These are phyloP conservation scores for Phrynocephalus forsythii DNA, from an alignment of 2,797 vertebrate species.

Conservation along the genomic window DNA sequence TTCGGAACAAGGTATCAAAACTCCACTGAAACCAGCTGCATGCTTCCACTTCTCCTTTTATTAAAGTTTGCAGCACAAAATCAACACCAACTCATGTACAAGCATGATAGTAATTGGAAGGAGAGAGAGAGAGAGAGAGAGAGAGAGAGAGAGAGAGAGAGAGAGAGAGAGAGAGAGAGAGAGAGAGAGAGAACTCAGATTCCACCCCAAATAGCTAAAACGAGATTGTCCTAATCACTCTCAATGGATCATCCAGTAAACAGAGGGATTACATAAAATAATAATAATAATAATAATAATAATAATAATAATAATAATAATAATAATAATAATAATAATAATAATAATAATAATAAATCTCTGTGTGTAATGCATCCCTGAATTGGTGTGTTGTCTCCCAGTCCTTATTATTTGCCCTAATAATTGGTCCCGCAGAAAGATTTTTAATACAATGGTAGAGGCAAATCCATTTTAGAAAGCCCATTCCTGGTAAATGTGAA, in stretches of 20 bases:
- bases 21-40: background rate
- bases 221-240: too few relatives aligned
- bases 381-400: background rate
- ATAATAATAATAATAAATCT: too few relatives aligned
- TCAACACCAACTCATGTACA: background rate
- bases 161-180: too few relatives aligned
- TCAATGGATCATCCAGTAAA: background rate
- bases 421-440: too few relatives aligned
- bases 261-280: too few relatives aligned
- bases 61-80: background rate
- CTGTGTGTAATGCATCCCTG: too few relatives aligned
- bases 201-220: background rate
- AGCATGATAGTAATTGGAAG: too few relatives aligned
- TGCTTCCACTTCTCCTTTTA: background rate
- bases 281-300: too few relatives aligned
- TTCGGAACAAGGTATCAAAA: background rate
- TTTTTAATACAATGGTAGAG: background rate
- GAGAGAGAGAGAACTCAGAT: background rate
- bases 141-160: too few relatives aligned
- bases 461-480: background rate
- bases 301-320: background rate
- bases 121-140: too few relatives aligned
- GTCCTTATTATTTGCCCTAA: background rate
- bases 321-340: too few relatives aligned
- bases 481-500: too few relatives aligned